Evolutionary conservation across 2,113 vertebrate genomes (phyloP).

Genomic region (Neolamprologus kungweensis): DNA sequence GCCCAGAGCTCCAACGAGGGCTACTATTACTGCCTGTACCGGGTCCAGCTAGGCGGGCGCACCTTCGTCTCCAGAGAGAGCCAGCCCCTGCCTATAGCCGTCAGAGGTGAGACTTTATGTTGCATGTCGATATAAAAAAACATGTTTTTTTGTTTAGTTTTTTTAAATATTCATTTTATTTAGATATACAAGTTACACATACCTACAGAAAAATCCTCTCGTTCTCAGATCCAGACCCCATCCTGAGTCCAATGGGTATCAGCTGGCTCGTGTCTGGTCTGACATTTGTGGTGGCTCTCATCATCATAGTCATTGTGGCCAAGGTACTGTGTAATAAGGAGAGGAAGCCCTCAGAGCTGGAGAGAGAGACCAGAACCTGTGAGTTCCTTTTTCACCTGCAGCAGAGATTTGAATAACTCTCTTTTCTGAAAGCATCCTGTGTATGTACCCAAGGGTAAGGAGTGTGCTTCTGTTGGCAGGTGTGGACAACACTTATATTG

Average conservation of each 20-base stretch:
- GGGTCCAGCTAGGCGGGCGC: constrained; percentile 66
- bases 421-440: background rate
- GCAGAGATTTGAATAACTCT: background rate
- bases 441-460: background rate
- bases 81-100: constrained; percentile 69
- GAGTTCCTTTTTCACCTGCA: constrained; percentile 4
- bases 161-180: accelerated
- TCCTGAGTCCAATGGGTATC: constrained; percentile 69
- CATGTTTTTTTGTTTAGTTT: background rate
- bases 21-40: constrained; percentile 74
- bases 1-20: constrained; percentile 70
- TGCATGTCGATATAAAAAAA: accelerated
- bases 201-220: background rate
- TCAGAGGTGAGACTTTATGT: constrained; percentile 52
- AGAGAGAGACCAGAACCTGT: constrained; percentile 73
- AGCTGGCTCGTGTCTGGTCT: constrained; percentile 71
- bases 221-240: constrained; percentile 61
- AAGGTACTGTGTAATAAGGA: constrained; percentile 63
- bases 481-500: constrained; percentile 75
- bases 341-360: constrained; percentile 65
- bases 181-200: background rate
- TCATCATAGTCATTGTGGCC: constrained; percentile 58
- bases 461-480: constrained; percentile 47
- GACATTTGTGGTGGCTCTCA: constrained; percentile 61
- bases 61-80: constrained; percentile 71